Evolutionary conservation across 2,113 vertebrate genomes (phyloP).

Genomic region (Cololabis saira): DNA sequence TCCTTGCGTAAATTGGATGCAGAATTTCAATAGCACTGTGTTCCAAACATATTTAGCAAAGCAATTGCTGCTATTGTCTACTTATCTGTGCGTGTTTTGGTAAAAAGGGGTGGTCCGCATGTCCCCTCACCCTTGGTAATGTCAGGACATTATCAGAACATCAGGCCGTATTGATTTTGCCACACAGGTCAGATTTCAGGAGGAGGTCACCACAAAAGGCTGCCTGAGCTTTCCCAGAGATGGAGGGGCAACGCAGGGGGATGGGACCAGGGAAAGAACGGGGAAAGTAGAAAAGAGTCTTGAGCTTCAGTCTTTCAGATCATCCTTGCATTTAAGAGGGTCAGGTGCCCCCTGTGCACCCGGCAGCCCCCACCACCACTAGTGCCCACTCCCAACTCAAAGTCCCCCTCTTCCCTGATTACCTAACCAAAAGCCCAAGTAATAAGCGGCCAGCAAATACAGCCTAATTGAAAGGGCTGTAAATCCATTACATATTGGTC

Average conservation of each 20-base stretch:
- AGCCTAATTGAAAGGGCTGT: conserved; percentile 99
- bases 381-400: conserved; percentile 79
- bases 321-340: conserved; percentile 83
- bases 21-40: conserved; percentile 60
- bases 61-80: background rate
- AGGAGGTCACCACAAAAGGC: conserved; percentile 78
- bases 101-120: conserved; percentile 72
- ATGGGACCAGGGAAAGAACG: conserved; percentile 19
- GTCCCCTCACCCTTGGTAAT: conserved; percentile 88
- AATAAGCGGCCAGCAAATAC: conserved; percentile 98
- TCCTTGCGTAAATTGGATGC: conserved; percentile 22
- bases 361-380: conserved; percentile 27
- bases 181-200: conserved; percentile 89
- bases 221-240: conserved; percentile 65
- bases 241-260: conserved; percentile 43
- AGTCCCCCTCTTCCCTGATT: conserved; percentile 88
- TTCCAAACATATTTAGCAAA: conserved; percentile 45
- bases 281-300: conserved; percentile 42
- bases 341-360: conserved; percentile 79
- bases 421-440: conserved; percentile 98
- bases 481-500: conserved; percentile 99
- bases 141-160: conserved; percentile 94
- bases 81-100: conserved; percentile 31
- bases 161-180: conserved; percentile 92
- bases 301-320: conserved; percentile 72